phyloP scores from a whole-genome alignment of 2,113 vertebrate genomes.

The Electrona antarctica region DNA sequence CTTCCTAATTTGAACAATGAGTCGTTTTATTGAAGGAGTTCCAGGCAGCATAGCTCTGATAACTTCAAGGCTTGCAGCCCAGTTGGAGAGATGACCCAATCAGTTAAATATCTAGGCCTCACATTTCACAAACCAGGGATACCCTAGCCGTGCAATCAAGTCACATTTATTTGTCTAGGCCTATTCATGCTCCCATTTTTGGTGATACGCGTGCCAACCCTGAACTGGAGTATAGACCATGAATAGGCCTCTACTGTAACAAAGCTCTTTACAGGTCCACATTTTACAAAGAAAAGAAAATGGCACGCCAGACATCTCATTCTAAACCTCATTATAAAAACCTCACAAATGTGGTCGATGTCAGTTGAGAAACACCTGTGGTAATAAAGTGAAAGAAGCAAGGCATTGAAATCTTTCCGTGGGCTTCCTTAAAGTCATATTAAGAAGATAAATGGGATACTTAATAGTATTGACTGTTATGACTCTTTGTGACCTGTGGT shows the following conservation, averaged over 20 bases:
- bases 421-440: background rate
- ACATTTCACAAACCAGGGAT: background rate
- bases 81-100: background rate
- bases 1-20: background rate
- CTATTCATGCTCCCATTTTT: no score
- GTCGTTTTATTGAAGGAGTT: background rate
- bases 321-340: no score
- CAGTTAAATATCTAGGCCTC: background rate
- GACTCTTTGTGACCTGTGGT: background rate
- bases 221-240: no score
- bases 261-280: no score
- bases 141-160: background rate
- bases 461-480: background rate
- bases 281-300: no score
- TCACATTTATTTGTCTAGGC: background rate
- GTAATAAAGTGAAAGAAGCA: no score
- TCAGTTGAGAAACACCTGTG: no score
- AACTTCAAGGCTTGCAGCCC: background rate
- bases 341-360: no score
- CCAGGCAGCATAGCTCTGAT: background rate
- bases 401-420: background rate
- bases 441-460: background rate
- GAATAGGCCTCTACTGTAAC: no score
- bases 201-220: no score
- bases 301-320: no score